A percentile compares a stretch with the other conserved stretches of the same genome.
These are phyloP conservation scores for Falco peregrinus DNA, from an alignment of 2,797 vertebrate genomes.

Conservation along the genomic window DNA sequence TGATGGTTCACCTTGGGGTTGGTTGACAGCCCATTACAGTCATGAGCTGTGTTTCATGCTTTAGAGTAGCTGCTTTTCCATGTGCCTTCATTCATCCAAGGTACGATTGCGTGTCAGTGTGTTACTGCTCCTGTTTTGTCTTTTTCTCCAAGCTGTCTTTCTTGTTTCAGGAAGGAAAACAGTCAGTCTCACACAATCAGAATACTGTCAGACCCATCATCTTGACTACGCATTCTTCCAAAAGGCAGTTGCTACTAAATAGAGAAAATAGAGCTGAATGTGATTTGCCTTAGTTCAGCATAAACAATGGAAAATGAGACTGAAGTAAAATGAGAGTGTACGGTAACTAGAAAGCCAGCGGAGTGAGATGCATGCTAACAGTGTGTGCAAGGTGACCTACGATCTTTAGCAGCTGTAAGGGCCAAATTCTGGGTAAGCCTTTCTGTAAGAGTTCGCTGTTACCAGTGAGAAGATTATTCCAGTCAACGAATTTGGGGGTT, in stretches of 20 bases:
- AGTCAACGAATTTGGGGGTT: background rate
- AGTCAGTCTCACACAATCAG: background rate
- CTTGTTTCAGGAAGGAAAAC: background rate
- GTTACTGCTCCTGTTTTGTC: background rate
- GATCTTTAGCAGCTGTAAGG: background rate
- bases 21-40: background rate
- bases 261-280: background rate
- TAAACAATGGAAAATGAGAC: background rate
- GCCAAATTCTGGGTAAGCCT: background rate
- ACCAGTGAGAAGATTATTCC: background rate
- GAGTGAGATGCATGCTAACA: background rate
- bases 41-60: background rate
- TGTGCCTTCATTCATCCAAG: background rate
- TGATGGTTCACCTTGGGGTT: background rate
- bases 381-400: background rate
- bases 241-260: background rate
- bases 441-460: background rate
- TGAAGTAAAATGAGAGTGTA: background rate
- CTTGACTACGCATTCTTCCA: background rate
- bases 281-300: background rate
- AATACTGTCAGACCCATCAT: conserved; percentile 13
- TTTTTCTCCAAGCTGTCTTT: background rate
- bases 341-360: background rate
- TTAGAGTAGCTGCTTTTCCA: background rate
- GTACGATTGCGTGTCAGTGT: background rate